These are phyloP conservation scores for Melanargia galathea DNA, from an alignment of 2,888 invertebrate species.

Conservation along the genomic window DNA sequence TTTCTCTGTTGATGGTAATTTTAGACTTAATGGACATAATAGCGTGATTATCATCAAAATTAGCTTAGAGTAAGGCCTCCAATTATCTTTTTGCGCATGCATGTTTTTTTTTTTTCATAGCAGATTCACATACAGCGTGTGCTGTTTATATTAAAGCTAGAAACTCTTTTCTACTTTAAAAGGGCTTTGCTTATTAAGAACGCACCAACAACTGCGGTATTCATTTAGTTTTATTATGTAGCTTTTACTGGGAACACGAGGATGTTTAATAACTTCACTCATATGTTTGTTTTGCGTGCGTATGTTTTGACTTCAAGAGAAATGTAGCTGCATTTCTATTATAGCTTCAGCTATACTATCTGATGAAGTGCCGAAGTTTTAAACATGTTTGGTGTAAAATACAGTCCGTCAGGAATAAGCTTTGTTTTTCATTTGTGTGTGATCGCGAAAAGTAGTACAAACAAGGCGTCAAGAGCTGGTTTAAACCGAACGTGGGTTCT, in stretches of 20 bases:
- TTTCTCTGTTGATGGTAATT: not conserved
- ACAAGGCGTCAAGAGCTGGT: too few species aligned
- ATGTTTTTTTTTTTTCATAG: constrained; percentile 26
- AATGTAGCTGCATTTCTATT: constrained; percentile 6
- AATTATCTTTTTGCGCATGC: not conserved
- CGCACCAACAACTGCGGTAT: constrained; percentile 44
- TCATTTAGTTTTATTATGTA: constrained; percentile 47
- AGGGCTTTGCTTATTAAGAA: constrained; percentile 47
- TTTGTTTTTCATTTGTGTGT: too few species aligned
- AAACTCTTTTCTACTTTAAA: constrained; percentile 44
- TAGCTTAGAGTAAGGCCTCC: too few species aligned
- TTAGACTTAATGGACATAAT: too few species aligned
- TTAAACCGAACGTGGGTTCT: too few species aligned
- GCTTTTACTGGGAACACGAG: constrained; percentile 46
- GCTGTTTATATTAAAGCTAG: constrained; percentile 45
- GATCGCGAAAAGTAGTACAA: too few species aligned
- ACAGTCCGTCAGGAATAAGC: too few species aligned
- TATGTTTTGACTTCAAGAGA: constrained; percentile 27
- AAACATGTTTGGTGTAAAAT: too few species aligned
- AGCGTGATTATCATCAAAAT: too few species aligned
- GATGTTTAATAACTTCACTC: constrained; percentile 41
- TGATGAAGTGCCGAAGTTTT: too few species aligned
- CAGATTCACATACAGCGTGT: constrained; percentile 41
- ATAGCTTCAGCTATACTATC: not conserved
- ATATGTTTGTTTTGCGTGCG: constrained; percentile 32